These are phyloP conservation scores for Oceanodroma leucorhoa DNA, from an alignment of 2,797 vertebrate species.

Conservation along the genomic window DNA sequence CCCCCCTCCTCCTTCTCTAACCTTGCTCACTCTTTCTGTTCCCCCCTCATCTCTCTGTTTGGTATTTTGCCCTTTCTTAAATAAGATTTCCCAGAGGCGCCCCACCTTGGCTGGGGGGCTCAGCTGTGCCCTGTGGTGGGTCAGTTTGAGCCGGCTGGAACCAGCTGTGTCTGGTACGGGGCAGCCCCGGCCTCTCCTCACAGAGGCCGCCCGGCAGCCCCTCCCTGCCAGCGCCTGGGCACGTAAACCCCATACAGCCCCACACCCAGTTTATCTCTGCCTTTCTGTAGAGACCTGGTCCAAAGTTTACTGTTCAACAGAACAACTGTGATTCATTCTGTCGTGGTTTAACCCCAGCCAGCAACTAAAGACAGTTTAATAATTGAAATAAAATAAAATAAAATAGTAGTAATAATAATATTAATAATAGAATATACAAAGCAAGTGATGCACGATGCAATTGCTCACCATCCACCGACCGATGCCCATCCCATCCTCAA, in stretches of 20 bases:
- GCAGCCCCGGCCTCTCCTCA: neutral
- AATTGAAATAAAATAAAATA: too few species aligned
- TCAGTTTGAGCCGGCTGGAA: rapidly evolving
- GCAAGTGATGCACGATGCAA: too few species aligned
- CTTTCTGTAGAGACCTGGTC: neutral
- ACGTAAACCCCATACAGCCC: rapidly evolving
- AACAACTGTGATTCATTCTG: neutral
- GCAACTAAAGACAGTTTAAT: too few species aligned
- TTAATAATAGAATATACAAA: too few species aligned
- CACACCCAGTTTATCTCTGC: neutral
- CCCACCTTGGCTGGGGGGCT: rapidly evolving
- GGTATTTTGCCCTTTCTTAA: neutral
- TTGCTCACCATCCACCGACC: too few species aligned
- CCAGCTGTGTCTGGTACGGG: rapidly evolving
- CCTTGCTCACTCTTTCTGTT: neutral
- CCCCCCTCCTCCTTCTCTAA: neutral
- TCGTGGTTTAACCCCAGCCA: too few species aligned
- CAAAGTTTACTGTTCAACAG: neutral
- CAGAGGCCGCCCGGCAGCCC: neutral
- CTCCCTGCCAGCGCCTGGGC: rapidly evolving
- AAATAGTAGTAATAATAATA: too few species aligned
- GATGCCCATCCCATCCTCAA: too few species aligned
- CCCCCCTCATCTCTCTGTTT: neutral
- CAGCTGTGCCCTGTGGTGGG: rapidly evolving
- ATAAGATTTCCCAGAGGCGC: rapidly evolving